These are phyloP conservation scores for Dasyprocta punctata DNA, from an alignment of 2,113 vertebrate genomes.

Conservation along the genomic window DNA sequence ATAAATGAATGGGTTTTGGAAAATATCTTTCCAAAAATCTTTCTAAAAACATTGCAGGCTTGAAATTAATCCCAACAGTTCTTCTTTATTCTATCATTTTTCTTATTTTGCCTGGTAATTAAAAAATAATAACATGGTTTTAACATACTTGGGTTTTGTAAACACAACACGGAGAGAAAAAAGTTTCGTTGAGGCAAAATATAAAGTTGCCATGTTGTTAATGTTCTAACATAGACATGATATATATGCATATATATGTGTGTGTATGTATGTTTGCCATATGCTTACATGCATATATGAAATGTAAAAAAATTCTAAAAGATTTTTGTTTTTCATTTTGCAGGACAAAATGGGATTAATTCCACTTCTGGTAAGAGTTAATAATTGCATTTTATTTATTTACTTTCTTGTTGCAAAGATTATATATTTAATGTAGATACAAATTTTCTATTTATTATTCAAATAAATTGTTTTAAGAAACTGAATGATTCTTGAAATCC, in stretches of 20 bases:
- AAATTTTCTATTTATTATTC: background rate
- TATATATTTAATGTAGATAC: background rate
- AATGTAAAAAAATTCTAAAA: conserved; percentile 54
- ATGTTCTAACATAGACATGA: background rate
- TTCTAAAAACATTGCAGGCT: background rate
- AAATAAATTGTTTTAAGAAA: background rate
- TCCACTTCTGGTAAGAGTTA: conserved; percentile 72
- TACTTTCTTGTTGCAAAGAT: background rate
- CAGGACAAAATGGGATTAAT: accelerated
- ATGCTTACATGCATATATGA: background rate
- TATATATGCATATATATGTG: background rate
- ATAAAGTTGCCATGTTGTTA: background rate
- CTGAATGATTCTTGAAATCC: background rate
- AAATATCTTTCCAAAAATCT: background rate
- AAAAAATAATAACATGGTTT: background rate
- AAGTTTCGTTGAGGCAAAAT: background rate
- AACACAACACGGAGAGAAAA: background rate
- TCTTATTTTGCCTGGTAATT: background rate
- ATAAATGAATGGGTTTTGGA: background rate
- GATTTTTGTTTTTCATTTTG: conserved; percentile 64
- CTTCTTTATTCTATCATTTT: background rate
- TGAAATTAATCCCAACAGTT: background rate
- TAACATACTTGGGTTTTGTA: background rate
- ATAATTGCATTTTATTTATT: background rate
- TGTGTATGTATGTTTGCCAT: background rate